A percentile compares a stretch with the other conserved stretches of the same genome.
Conservation (phyloP, 1,140 invertebrate genomes). For the Glossosoma conforme region DNA sequence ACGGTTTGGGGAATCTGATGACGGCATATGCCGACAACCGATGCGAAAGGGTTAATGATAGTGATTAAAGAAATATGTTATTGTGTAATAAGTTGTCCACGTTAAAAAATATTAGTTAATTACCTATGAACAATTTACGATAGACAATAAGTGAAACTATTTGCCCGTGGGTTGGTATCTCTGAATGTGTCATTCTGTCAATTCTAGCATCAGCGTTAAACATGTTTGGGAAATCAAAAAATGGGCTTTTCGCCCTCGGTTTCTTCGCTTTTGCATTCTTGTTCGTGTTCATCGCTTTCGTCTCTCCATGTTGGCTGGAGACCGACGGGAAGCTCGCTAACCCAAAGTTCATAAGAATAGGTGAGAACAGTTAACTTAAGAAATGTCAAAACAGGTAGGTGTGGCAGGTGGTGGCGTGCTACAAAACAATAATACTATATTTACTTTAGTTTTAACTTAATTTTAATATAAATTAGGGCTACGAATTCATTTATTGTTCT, state of each 20-base stretch:
- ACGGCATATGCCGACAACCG: too few species aligned
- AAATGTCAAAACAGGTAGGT: conserved; percentile 17
- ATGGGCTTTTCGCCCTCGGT: conserved; percentile 13
- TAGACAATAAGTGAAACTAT: background rate
- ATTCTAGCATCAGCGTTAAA: background rate
- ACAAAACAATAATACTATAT: too few species aligned
- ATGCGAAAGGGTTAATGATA: too few species aligned
- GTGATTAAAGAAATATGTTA: background rate
- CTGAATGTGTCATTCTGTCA: background rate
- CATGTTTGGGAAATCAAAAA: conserved; percentile 16
- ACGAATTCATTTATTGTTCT: too few species aligned
- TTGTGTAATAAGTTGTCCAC: background rate
- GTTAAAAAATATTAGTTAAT: background rate
- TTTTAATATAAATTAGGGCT: too few species aligned
- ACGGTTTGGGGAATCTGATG: too few species aligned
- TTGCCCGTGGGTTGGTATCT: background rate
- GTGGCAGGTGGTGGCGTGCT: conserved; percentile 15
- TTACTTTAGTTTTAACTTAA: too few species aligned
- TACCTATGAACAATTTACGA: background rate
- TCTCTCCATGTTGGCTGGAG: conserved; percentile 88
- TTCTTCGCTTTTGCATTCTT: conserved; percentile 63
- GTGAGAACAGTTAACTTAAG: conserved; percentile 47
- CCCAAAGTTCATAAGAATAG: conserved; percentile 76
- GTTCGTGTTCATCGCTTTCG: conserved; percentile 81
- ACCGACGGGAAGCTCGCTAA: conserved; percentile 75